Percentiles rank a stretch among this genome's conserved stretches.
Conservation (phyloP, 2,888 invertebrate genomes). For the Fragum fragum region DNA sequence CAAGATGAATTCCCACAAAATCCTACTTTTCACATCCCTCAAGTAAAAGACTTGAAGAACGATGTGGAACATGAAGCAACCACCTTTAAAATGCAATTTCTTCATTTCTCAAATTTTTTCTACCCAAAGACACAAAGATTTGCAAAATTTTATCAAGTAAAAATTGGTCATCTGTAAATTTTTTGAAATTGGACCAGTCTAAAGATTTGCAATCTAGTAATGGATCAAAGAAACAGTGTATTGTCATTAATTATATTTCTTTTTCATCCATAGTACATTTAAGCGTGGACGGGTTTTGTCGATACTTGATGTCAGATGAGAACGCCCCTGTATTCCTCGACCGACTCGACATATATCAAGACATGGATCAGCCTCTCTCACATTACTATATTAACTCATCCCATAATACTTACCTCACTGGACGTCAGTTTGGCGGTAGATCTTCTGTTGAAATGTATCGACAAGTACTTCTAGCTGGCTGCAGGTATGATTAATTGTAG, state of each 20-base stretch:
- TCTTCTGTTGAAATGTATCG: slow-evolving; percentile 99
- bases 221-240: too few species aligned
- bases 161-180: too few species aligned
- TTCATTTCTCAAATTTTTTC: too few species aligned
- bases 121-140: too few species aligned
- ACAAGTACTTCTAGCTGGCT: slow-evolving; percentile 98
- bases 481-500: slow-evolving; percentile 91
- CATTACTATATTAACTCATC: slow-evolving; percentile 99
- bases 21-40: too few species aligned
- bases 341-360: slow-evolving; percentile 95
- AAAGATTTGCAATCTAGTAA: too few species aligned
- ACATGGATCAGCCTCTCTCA: slow-evolving; percentile 99
- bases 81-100: too few species aligned
- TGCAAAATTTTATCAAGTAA: too few species aligned
- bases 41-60: too few species aligned
- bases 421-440: slow-evolving; percentile 98
- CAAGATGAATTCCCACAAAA: too few species aligned
- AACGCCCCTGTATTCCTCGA: slow-evolving; percentile 99
- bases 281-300: slow-evolving; percentile 97
- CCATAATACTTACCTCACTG: slow-evolving; percentile 87
- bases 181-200: too few species aligned
- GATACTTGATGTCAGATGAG: slow-evolving; percentile 99
- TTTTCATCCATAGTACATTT: slow-evolving; percentile 87
- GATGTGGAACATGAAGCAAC: too few species aligned
- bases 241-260: slow-evolving; percentile 15